Percentiles rank a stretch among this genome's conserved stretches.
phyloP scores from a whole-genome alignment of 2,888 invertebrate species.

The Volucella bombylans region DNA sequence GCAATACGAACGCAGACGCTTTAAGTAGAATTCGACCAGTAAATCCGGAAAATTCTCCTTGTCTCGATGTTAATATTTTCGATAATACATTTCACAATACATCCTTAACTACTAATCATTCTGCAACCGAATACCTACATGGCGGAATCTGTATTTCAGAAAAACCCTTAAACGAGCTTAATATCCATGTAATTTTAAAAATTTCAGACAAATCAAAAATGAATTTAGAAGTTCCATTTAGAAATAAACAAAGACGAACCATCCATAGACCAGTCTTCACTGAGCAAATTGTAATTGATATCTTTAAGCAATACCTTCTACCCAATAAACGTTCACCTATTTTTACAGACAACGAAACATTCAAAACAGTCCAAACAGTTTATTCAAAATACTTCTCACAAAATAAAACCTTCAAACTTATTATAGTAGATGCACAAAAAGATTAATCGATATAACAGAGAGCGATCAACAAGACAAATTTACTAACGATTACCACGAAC shows the following conservation, averaged over 20 bases:
- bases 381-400: slow-evolving; percentile 18
- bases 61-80: no score
- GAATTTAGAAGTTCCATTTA: background rate
- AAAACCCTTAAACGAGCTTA: no score
- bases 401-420: slow-evolving; percentile 6
- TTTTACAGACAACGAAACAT: slow-evolving; percentile 37
- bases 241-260: slow-evolving; percentile 13
- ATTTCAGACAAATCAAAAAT: no score
- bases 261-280: background rate
- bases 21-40: no score
- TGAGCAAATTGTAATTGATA: slow-evolving; percentile 31
- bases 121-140: no score
- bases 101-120: no score
- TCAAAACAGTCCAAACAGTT: background rate
- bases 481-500: slow-evolving; percentile 50
- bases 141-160: no score
- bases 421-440: background rate
- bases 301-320: slow-evolving; percentile 28
- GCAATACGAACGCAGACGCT: no score
- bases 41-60: no score
- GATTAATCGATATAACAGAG: background rate
- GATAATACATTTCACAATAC: no score
- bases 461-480: slow-evolving; percentile 57
- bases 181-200: no score
- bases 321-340: slow-evolving; percentile 47